phyloP scores from a whole-genome alignment of 2,113 vertebrate species.

The Cettia cetti region DNA sequence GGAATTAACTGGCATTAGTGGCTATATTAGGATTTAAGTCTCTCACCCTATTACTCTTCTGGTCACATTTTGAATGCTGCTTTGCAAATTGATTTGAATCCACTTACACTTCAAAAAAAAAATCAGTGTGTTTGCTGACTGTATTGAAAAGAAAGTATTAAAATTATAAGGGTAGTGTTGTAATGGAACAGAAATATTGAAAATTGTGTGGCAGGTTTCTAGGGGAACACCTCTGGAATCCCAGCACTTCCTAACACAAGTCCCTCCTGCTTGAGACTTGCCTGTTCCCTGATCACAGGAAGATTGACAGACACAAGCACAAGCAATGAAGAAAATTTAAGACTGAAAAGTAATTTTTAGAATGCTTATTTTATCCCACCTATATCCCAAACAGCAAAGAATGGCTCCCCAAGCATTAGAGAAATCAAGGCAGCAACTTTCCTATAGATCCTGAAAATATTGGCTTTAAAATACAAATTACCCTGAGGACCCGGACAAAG shows the following conservation, averaged over 20 bases:
- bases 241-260: not conserved
- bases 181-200: not conserved
- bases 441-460: not conserved
- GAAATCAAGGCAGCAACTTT: not conserved
- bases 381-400: not conserved
- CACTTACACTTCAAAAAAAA: not conserved
- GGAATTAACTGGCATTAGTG: constrained; percentile 75
- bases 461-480: not conserved
- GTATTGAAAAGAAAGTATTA: not conserved
- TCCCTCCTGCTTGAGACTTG: not conserved
- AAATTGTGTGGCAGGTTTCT: not conserved
- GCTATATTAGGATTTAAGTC: constrained; percentile 80
- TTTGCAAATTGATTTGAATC: constrained; percentile 49
- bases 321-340: not conserved
- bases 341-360: not conserved
- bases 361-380: not conserved
- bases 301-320: not conserved
- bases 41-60: constrained; percentile 69
- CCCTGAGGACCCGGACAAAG: not conserved
- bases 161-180: not conserved
- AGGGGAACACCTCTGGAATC: not conserved
- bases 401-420: not conserved
- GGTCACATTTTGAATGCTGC: constrained; percentile 40
- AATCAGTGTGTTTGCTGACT: not conserved
- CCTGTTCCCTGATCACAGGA: not conserved